Evolutionary conservation across 2,113 vertebrate genomes (phyloP).

Genomic region (Donacobius atricapilla): DNA sequence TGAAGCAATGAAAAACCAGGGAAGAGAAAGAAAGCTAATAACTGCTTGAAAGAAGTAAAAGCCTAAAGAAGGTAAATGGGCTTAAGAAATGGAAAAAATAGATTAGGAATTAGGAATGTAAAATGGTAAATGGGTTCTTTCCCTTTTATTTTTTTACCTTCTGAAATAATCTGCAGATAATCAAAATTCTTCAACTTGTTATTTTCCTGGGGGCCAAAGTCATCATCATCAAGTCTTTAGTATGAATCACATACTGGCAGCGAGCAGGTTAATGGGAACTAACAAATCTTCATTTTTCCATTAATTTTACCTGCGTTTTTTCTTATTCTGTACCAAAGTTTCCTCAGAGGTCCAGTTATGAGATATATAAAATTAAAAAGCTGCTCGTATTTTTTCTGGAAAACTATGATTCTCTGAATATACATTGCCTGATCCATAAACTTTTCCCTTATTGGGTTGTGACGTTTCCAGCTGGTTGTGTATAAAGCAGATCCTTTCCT

Average conservation of each 20-base stretch:
- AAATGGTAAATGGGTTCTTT: not conserved
- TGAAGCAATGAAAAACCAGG: not conserved
- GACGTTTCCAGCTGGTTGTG: not conserved
- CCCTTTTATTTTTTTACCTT: not conserved
- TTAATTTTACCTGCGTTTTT: not conserved
- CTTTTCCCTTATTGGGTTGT: not conserved
- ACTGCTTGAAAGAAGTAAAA: not conserved
- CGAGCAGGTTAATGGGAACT: not conserved
- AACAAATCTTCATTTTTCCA: slow-evolving; percentile 14
- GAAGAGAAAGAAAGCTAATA: not conserved
- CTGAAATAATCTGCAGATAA: not conserved
- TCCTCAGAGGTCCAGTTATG: not conserved
- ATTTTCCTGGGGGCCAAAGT: slow-evolving; percentile 24
- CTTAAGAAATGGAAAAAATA: not conserved
- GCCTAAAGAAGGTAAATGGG: not conserved
- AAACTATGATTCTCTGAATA: not conserved
- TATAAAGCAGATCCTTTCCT: not conserved
- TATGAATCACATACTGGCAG: not conserved
- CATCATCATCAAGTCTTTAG: not conserved
- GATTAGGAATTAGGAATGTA: not conserved
- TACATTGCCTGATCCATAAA: not conserved
- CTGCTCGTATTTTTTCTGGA: not conserved
- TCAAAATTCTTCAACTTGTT: not conserved
- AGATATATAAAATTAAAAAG: not conserved
- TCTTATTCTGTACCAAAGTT: not conserved